Evolutionary conservation across 2,113 vertebrate species (phyloP), one percentile per base, ranked within the genome.

Genomic region (Podocnemis expansa): DNA sequence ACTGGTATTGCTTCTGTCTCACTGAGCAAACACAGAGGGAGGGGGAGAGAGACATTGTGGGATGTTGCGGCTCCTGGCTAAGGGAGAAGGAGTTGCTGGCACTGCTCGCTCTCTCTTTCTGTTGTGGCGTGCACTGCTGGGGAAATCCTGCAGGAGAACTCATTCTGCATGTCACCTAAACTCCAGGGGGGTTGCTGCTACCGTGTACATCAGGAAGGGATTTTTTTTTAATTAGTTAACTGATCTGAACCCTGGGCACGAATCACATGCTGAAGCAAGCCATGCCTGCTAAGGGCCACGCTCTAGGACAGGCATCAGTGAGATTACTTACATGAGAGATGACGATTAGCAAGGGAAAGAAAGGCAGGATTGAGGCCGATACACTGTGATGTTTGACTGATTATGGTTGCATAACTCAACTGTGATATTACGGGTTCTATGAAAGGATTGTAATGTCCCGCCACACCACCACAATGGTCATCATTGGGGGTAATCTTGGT

Each of bases 1-100:
- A 99, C 98, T 98, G 98, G 98, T 98, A 98, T 98, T 98, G 98
- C 98, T 98, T 98, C 98, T 99, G 98, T 98, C 98, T 99, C 98
- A 99, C 98, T 98, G 98, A 98, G 98, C 98, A 99, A 99, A 99
- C 98, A 99, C 99, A 99, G 98, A 98, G 98, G 97, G 97, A 97
- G 98, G 96, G 95, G 98, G 98, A 98, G 98, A 96, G 97, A 95
- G 97, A 95, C 98, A 97, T 89, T 97, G 97, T 96, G 95, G 97
- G 98, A 98, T 98, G 98, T 98, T 98, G 98, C 97, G 88, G 96
- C 97, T 96, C 96, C 95, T 96, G 97, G 97, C 98, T 91, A 94
- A 96, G 91, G 96, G 96, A 95, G 84, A 79, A 85, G 83, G 95
- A 95, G 93, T 93, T 96, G 76, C 2, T 95, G 94, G 96, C 94